Evolutionary conservation across 2,113 vertebrate species (phyloP), one percentile per base, ranked within the genome.

Genomic region (Bostrychus sinensis): DNA sequence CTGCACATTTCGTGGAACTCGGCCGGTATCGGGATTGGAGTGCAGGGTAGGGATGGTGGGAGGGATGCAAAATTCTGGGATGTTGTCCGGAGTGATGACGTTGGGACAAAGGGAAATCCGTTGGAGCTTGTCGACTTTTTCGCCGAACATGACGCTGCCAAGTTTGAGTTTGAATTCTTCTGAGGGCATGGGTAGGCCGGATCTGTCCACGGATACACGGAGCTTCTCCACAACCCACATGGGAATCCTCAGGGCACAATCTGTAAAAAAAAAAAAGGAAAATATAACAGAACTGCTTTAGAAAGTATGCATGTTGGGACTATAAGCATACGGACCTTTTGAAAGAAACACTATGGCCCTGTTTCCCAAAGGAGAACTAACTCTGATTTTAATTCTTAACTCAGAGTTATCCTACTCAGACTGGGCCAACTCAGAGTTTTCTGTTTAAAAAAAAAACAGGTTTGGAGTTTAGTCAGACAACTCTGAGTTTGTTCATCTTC

Each of bases 11-110:
- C 87, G 70, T 17, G 77, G 38, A 19, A 57, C 39, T 57, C 84
- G 80, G 23, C 65, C 75, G 11, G 57, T 78, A 36, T 89, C 91
- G 0, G 11, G 16, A 1, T 30, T 7, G 8, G 43, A 89, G 50
- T 84, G 82, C 30, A 83, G 32, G 54, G 77, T 86, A 1, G 89
- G 78, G 57, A 92, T 85, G 1, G 89, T 92, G 0, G 89, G 91
- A 1, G 92, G 92, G 61, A 93, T 93, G 88, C 86, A 93, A 83
- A 93, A 93, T 78, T 92, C 91, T 2, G 92, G 92, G 64, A 93
- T 93, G 75, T 89, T 91, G 80, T 93, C 89, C 2, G 92, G 92
- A 13, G 92, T 93, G 74, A 93, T 92, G 77, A 93, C 88, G 25
- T 93, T 92, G 12, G 91, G 91, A 66, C 89, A 93, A 5, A 89